Base-by-base conservation (phyloP, 2,113 vertebrate genomes). In the Entomyzon cyanotis region DNA sequence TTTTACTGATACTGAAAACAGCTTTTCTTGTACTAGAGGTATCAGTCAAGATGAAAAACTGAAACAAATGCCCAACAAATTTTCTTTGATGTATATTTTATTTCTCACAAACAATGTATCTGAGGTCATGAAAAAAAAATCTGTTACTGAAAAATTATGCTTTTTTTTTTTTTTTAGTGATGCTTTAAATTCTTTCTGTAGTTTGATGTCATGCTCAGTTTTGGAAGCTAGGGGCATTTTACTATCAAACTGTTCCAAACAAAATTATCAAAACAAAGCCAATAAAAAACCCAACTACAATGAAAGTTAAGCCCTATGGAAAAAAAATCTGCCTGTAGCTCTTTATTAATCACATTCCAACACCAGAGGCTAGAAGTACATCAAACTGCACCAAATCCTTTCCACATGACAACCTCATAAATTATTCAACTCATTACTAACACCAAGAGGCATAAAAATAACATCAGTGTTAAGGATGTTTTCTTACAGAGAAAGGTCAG, bases 371-470 rank as follows among this genome's bases (percentile, higher is more conserved):
- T 97, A 95, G 97, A 97, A 98, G 97, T 97, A 97, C 96, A 97
- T 98, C 98, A 98, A 97, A 98, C 98, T 97, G 96, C 97, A 98
- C 97, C 97, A 98, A 97, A 98, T 98, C 98, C 98, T 98, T 98
- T 98, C 98, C 98, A 98, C 98, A 98, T 98, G 98, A 99, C 98
- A 98, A 98, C 96, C 98, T 98, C 98, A 98, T 99, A 98, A 98
- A 99, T 99, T 99, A 99, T 99, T 99, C 98, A 97, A 95, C 98
- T 99, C 98, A 99, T 99, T 98, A 99, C 98, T 97, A 98, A 97
- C 97, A 97, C 96, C 96, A 95, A 98, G 97, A 98, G 97, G 97
- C 97, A 98, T 95, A 97, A 97, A 97, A 98, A 97, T 97, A 97
- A 97, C 97, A 98, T 98, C 95, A 96, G 79, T 95, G 89, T 85